Evolutionary conservation across 2,888 invertebrate genomes (phyloP), one percentile per base, ranked within the genome.

Genomic region (Tortrix viridana): DNA sequence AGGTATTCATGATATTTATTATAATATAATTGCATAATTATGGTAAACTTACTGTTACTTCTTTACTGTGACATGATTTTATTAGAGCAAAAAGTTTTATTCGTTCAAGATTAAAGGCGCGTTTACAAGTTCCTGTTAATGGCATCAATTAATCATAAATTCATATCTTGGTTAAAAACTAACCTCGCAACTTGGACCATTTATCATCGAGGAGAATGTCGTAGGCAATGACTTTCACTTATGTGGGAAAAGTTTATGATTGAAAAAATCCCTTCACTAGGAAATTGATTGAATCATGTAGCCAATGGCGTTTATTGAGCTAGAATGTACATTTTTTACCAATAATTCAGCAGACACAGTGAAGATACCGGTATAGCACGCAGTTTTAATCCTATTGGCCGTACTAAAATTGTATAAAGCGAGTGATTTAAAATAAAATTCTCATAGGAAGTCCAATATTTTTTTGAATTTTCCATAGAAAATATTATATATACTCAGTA

Each of bases 91-190:
- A 63, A 63, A 58, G 23, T 53, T 53, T 62, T 62, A 62, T 62
- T 63, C 63, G 47, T 32, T 53, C 52, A 18, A 63, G 63, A 63
- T 63, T 63, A 63, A 63, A 58, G 18, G 9, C 52, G 26, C 57
- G 48, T 63, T 63, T 63, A 63, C 58, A 63, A 57, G 52, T 47
- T 58, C 63, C 37, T 58, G 20, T 58, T 63, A 63, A 63, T 58
- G 46, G 63, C 47, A 23, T 47, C 63, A 47, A 63, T 63, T 63
- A 63, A 63, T 63, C 63, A 63, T 48, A 63, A 63, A 58, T 57
- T 63, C 63, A 63, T 63, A 63, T 63, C 58, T 53, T 43, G 18
- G 52, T 47, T 57, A 57, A 60, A 60, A 58, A 62, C 56, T 57
- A 57, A 52, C 57, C 52, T 44, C 50, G 47, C 46, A 53, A 63